Percentiles rank a stretch among this genome's conserved stretches.
Evolutionary conservation across 2,113 vertebrate species (phyloP).

Genomic region (Macquaria ambigua): DNA sequence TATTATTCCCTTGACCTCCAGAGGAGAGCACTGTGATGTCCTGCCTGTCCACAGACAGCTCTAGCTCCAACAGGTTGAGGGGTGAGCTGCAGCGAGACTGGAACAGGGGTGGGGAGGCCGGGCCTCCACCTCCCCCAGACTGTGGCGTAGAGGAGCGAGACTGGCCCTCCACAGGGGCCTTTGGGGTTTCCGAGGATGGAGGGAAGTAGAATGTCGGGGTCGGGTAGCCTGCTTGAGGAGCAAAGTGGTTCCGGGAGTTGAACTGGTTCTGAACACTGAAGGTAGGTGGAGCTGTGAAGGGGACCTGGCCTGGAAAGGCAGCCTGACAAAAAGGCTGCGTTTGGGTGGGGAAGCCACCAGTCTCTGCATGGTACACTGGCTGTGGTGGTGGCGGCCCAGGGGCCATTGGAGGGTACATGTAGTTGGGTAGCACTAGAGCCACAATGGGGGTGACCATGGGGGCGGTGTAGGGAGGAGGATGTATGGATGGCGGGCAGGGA

Average conservation of each 20-base stretch:
- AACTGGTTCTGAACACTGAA: conserved; percentile 68
- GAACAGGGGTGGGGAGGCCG: conserved; percentile 87
- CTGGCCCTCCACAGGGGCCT: conserved; percentile 64
- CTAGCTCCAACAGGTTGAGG: conserved; percentile 93
- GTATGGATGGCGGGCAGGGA: conserved; percentile 73
- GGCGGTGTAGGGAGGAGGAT: conserved; percentile 80
- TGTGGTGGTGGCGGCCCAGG: conserved; percentile 76
- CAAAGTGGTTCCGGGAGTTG: conserved; percentile 58
- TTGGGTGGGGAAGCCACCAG: conserved; percentile 73
- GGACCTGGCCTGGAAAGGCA: conserved; percentile 55
- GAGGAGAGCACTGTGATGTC: conserved; percentile 69
- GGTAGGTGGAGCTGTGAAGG: conserved; percentile 53
- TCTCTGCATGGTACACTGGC: conserved; percentile 75
- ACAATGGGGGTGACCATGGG: conserved; percentile 89
- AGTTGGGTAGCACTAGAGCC: conserved; percentile 90
- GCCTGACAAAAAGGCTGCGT: conserved; percentile 49
- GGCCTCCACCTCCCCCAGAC: conserved; percentile 79
- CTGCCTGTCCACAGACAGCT: conserved; percentile 84
- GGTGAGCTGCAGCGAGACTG: conserved; percentile 96
- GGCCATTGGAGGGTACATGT: conserved; percentile 83
- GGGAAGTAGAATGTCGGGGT: conserved; percentile 77
- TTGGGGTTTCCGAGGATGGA: conserved; percentile 75
- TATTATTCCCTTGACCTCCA: conserved; percentile 51
- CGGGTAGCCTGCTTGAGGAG: conserved; percentile 60
- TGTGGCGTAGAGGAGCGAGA: conserved; percentile 87